Evolutionary conservation across 92 coral and sea anemone species (phyloP).

Genomic region (Virgularia gustaviana): DNA sequence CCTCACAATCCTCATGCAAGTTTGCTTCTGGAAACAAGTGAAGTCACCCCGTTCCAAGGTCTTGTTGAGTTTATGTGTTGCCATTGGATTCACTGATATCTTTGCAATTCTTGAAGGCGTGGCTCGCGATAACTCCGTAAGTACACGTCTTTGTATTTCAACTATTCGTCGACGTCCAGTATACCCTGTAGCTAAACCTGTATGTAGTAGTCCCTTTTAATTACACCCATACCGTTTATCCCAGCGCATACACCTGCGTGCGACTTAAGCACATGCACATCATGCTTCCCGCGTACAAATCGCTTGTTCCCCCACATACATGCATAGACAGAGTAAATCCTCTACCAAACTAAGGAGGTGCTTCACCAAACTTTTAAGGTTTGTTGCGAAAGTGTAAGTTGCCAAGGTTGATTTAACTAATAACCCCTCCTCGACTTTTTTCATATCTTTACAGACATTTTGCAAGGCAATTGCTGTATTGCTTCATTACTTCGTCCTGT

Average conservation of each 20-base stretch:
- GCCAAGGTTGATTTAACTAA: no score
- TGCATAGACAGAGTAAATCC: no score
- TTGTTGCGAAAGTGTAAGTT: no score
- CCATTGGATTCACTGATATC: conserved; percentile 52
- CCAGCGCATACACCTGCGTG: background rate
- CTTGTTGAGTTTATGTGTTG: conserved; percentile 61
- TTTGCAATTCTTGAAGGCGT: conserved; percentile 62
- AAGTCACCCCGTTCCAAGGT: conserved; percentile 62
- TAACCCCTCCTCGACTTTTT: no score
- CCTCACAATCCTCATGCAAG: conserved; percentile 47
- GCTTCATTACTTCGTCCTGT: conserved; percentile 58
- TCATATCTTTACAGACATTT: conserved; percentile 30
- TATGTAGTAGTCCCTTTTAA: background rate
- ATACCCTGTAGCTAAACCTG: background rate
- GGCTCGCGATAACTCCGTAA: conserved; percentile 72
- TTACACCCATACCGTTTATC: background rate
- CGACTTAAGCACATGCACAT: background rate
- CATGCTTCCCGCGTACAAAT: no score
- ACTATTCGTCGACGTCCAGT: background rate
- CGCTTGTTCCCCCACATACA: no score
- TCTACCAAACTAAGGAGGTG: background rate
- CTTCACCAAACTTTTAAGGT: no score
- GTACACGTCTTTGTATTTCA: background rate
- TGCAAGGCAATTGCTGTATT: conserved; percentile 57
- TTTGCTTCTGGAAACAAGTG: conserved; percentile 56